These are phyloP conservation scores for Pachymerium ferrugineum DNA, from an alignment of 2,888 invertebrate genomes.

Conservation along the genomic window DNA sequence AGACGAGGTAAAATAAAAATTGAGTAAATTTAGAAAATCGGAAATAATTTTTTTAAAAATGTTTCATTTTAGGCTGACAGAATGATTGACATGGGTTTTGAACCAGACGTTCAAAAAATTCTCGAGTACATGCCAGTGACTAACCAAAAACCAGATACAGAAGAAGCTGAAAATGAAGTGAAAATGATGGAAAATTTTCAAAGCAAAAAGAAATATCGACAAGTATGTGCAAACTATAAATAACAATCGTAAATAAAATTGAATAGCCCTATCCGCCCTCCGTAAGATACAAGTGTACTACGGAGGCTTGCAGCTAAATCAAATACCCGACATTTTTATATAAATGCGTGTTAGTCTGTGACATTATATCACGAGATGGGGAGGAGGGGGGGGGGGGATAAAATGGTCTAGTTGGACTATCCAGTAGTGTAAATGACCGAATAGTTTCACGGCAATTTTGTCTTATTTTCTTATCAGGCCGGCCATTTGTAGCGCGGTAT, in stretches of 20 bases:
- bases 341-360: too few relatives aligned
- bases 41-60: background rate
- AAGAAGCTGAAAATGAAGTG: slow-evolving; percentile 93
- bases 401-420: too few relatives aligned
- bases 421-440: background rate
- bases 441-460: background rate
- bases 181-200: slow-evolving; percentile 88
- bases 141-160: slow-evolving; percentile 95
- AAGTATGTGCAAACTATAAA: slow-evolving; percentile 54
- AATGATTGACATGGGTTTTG: slow-evolving; percentile 99
- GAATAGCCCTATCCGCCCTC: too few relatives aligned
- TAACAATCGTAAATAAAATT: too few relatives aligned
- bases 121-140: slow-evolving; percentile 96
- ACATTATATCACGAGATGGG: too few relatives aligned
- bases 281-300: too few relatives aligned
- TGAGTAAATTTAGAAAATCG: slow-evolving; percentile 22
- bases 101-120: slow-evolving; percentile 92
- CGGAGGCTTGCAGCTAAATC: too few relatives aligned
- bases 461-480: too few relatives aligned
- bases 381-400: too few relatives aligned
- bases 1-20: slow-evolving; percentile 54
- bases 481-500: too few relatives aligned
- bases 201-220: slow-evolving; percentile 92
- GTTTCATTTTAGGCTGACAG: slow-evolving; percentile 74
- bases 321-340: too few relatives aligned